A percentile compares a stretch with the other conserved stretches of the same genome.
Conservation (phyloP, 1,140 invertebrate species). For the Oryzaephilus surinamensis region DNA sequence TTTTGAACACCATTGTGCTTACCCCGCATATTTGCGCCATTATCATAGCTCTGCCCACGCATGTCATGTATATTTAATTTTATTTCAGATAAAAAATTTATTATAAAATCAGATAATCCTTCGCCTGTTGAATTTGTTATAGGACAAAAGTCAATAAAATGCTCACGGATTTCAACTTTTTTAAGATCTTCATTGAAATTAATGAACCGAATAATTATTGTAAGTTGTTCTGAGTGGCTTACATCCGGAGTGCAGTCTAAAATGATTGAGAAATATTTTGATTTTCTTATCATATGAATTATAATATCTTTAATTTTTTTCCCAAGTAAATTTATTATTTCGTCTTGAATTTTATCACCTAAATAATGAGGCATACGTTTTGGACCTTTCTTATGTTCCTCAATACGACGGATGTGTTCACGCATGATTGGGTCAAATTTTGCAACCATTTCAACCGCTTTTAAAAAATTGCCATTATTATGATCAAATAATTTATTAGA, state of each 20-base stretch:
- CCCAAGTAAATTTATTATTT: constrained; percentile 20
- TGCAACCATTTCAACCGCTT: constrained; percentile 20
- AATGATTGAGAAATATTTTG: constrained; percentile 28
- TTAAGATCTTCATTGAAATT: constrained; percentile 1
- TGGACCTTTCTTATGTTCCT: background rate
- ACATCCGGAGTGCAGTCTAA: constrained; percentile 26
- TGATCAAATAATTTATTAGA: constrained; percentile 14
- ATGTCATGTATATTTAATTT: constrained; percentile 13
- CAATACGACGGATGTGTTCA: constrained; percentile 2
- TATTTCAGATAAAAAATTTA: constrained; percentile 7
- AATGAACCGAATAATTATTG: constrained; percentile 15
- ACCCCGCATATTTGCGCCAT: constrained; percentile 23
- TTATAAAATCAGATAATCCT: constrained; percentile 7
- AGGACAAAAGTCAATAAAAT: constrained; percentile 15
- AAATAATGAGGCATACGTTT: constrained; percentile 16
- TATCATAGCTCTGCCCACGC: constrained; percentile 26
- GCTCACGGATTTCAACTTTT: constrained; percentile 11
- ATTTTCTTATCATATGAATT: constrained; percentile 13
- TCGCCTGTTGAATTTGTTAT: constrained; percentile 10
- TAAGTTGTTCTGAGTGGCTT: constrained; percentile 24
- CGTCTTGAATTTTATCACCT: constrained; percentile 21
- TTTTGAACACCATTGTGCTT: constrained; percentile 23
- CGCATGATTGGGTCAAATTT: constrained; percentile 13
- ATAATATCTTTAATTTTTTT: constrained; percentile 18
- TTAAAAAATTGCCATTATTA: constrained; percentile 28